Base-by-base conservation (phyloP, 2,888 invertebrate species). In the Slavum lentiscoides region DNA sequence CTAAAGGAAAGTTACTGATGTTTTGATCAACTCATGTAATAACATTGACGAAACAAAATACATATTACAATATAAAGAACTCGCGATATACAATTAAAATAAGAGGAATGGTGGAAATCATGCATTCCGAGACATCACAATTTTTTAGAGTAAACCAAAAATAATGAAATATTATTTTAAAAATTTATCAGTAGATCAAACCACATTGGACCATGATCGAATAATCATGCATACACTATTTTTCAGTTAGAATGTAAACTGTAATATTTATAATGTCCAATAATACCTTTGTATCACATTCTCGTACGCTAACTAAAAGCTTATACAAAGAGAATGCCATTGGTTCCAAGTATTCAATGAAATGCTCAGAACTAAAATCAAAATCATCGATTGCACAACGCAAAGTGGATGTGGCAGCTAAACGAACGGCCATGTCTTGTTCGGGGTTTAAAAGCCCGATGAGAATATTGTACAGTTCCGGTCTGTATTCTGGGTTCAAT, bases 321-420 rank as follows among this genome's bases (percentile, higher is more conserved):
- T 90, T 89, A 87, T 96, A 96, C 76, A 93, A 89, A 82, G 91
- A 90, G 85, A 96, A 95, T 6, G 92, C 90, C 67, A 83, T 81
- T 43, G 92, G 89, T 82, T 94, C 92, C 83, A 96, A 89, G 87
- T 91, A 96, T 30, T 94, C 94, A 83, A 92, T 89, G 86, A 97
- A 97, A 85, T 94, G 92, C 83, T 94, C 93, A 0, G 92, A 90
- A 85, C 92, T 92, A 87, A 97, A 98, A 85, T 95, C 94, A 88
- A 97, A 97, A 87, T 96, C 96, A 85, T 97, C 96, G 59, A 97
- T 91, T 0, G 94, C 92, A 84, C 91, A 90, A 86, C 93, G 91
- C 8, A 98, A 88, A 0, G 96, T 93, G 83, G 92, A 92, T 0
- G 95, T 94, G 8, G 96, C 93, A 2, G 96, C 93, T 82, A 97